Base-by-base conservation (phyloP, 2,888 invertebrate genomes). In the Tupiocoris notatus region DNA sequence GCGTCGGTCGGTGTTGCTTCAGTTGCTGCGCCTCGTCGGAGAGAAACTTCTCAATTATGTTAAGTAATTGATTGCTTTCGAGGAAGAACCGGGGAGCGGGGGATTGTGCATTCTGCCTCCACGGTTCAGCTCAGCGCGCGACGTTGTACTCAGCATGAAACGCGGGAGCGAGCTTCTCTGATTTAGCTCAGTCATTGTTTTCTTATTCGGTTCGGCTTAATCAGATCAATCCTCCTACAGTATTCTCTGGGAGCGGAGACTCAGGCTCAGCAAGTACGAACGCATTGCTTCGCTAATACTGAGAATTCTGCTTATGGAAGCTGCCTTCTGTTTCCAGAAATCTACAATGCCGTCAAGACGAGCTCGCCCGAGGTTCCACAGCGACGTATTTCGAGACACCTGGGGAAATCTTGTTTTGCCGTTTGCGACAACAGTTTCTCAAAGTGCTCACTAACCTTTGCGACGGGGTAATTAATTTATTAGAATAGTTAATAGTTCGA, bases 171-270 rank as follows among this genome's bases (percentile, higher is more conserved):
- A 58, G 39, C 17, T 16, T 20, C 25, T 22, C 24, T 70, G 70
- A 70, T 70, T 70, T 59, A 58, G 23, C 59, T 23, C 25, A n/a
- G 70, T 70, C 70, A 70, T 70, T 70, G 70, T 70, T 70, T 70
- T 54, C 70, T 70, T 59, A 70, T 70, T 70, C 59, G 70, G 70
- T 25, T 23, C 61, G 6, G 59, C 58, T 59, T 70, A 70, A 70
- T 70, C 59, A 70, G 61, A 70, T 70, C 70, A 70, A 24, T 22
- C 59, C 61, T 59, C 18, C 59, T 22, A 12, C 39, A 7, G 39
- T 7, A 12, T 39, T 39, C 39, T 39, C 39, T 39, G 3, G 39
- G 39, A n/a, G n/a, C n/a, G n/a, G n/a, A n/a, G n/a, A n/a, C n/a
- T n/a, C n/a, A n/a, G n/a, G n/a, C n/a, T n/a, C n/a, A n/a, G n/a